A percentile compares a stretch with the other conserved stretches of the same genome.
These are phyloP conservation scores for Formica exsecta DNA, from an alignment of 1,140 invertebrate genomes.

Conservation along the genomic window DNA sequence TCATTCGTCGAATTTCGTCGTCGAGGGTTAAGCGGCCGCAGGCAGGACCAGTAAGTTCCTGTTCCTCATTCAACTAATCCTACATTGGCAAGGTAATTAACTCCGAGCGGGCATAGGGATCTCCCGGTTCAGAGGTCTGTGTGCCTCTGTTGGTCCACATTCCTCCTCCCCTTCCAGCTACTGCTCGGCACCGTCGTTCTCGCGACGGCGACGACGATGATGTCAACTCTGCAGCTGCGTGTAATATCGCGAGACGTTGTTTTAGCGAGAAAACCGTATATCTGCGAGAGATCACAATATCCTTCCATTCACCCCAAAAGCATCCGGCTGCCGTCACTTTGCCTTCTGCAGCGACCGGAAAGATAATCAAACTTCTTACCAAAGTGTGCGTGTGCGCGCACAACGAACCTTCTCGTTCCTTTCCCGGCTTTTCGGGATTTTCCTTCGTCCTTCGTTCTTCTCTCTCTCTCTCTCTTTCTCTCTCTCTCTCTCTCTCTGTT, in stretches of 20 bases:
- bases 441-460: not conserved
- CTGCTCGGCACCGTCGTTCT: slow-evolving; percentile 18
- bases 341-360: slow-evolving; percentile 59
- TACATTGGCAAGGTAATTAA: slow-evolving; percentile 82
- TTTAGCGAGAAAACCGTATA: slow-evolving; percentile 65
- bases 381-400: slow-evolving; percentile 15
- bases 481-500: not conserved
- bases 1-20: not conserved
- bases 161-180: slow-evolving; percentile 28
- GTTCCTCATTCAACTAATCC: slow-evolving; percentile 74
- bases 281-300: slow-evolving; percentile 73
- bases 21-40: slow-evolving; percentile 59
- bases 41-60: slow-evolving; percentile 64
- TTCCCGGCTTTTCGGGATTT: slow-evolving; percentile 22
- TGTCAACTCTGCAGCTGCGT: slow-evolving; percentile 40
- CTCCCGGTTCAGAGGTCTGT: slow-evolving; percentile 68
- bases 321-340: slow-evolving; percentile 55
- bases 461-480: not conserved
- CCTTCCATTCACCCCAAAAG: slow-evolving; percentile 64
- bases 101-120: slow-evolving; percentile 73
- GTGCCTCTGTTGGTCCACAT: slow-evolving; percentile 38
- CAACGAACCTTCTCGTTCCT: slow-evolving; percentile 15
- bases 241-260: slow-evolving; percentile 71
- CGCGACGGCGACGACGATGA: slow-evolving; percentile 9
- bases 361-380: slow-evolving; percentile 74